Base-by-base conservation (phyloP, 2,888 invertebrate genomes). In the Marronus borbonicus region DNA sequence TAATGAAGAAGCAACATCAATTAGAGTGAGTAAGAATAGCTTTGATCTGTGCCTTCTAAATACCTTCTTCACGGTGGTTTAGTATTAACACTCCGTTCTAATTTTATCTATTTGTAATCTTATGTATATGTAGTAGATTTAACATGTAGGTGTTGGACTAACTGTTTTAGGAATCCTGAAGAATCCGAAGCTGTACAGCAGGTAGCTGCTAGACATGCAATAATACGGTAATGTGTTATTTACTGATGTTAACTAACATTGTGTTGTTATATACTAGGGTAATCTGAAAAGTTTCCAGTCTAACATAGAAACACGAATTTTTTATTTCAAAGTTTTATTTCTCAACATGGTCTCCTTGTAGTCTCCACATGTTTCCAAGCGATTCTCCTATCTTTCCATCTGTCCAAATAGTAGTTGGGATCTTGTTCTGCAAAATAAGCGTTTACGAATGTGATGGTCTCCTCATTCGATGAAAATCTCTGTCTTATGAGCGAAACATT, bases 1-100 rank as follows among this genome's bases (percentile, higher is more conserved):
- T 97, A 39, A 95, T 97, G 86, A 93, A 93, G 86, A 92, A 95
- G 72, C 97, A 97, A 87, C 94, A 95, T 85, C 95, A 96, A 81
- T 89, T 98, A 12, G 94, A 95, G 97, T 97, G 87, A 91, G 90
- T 84, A 50, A 8, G 10, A 14, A 28, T 24, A 44, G 8, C 44
- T 44, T 44, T 44, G 2, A 44, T 2, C 5, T 44, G 44, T 12
- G 12, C 2, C 2, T 44, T 65, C 4, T 7, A 31, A 3, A 31
- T 12, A 17, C 12, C 36, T 72, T 39, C 50, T 5, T 75, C 39
- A 75, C 17, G 66, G 68, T 76, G 66, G 50, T 76, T 78, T 77
- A 44, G 68, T 77, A 69, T 70, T 62, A 77, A 69, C 70, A 17
- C 39, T 44, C 39, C 44, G 31, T 66, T 62, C 50, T 69, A 28